phyloP scores from a whole-genome alignment of 92 coral and sea anemone genomes.

The Zoanthus sansibaricus region DNA sequence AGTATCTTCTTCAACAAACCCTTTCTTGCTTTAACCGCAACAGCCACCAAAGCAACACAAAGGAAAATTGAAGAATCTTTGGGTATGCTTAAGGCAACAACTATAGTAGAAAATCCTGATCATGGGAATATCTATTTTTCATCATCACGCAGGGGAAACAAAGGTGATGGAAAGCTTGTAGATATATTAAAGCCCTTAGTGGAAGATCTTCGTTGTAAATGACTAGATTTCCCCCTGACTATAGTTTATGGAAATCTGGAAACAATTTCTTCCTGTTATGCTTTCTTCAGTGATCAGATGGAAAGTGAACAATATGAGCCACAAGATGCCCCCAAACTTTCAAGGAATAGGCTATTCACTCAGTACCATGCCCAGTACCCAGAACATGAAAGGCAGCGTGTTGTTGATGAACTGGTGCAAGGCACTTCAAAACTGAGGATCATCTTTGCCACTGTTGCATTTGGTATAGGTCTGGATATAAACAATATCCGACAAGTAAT shows the following conservation, averaged over 20 bases:
- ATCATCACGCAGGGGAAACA: conserved; percentile 39
- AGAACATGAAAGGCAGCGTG: not conserved
- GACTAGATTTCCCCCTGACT: conserved; percentile 43
- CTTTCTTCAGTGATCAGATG: conserved; percentile 9
- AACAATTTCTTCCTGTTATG: conserved; percentile 18
- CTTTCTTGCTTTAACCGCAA: conserved; percentile 14
- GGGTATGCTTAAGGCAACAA: conserved; percentile 18
- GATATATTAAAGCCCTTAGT: conserved; percentile 26
- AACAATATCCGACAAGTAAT: conserved; percentile 59
- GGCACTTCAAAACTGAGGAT: not conserved
- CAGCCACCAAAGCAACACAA: conserved; percentile 20
- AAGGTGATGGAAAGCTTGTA: conserved; percentile 16
- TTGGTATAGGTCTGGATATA: conserved; percentile 52
- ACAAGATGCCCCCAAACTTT: conserved; percentile 18
- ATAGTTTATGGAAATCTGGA: conserved; percentile 39
- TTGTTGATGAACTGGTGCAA: not conserved
- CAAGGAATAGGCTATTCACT: conserved; percentile 5
- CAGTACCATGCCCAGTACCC: conserved; percentile 19
- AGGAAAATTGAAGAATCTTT: conserved; percentile 19
- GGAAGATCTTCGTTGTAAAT: conserved; percentile 24
- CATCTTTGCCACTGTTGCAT: not conserved
- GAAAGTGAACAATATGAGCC: conserved; percentile 33
- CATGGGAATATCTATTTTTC: conserved; percentile 23
- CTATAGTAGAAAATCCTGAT: not conserved
- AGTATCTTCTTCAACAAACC: conserved; percentile 20